These are phyloP conservation scores for Eupeodes luniger DNA, from an alignment of 2,888 invertebrate species.

Conservation along the genomic window DNA sequence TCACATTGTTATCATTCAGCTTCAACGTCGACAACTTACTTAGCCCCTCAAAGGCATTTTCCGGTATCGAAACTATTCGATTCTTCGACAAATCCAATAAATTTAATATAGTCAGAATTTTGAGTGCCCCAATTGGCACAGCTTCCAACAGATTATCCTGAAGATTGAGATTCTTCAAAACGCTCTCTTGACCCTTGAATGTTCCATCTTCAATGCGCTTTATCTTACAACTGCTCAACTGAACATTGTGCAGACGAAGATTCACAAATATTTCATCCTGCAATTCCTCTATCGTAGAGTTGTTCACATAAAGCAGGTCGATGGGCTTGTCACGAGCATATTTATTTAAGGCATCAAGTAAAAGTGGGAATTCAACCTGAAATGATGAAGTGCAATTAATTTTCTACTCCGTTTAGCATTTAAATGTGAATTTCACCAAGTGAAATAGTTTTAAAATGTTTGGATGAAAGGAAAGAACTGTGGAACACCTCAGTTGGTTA, in stretches of 20 bases:
- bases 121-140: conserved; percentile 90
- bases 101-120: conserved; percentile 88
- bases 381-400: conserved; percentile 63
- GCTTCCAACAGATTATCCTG: conserved; percentile 92
- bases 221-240: conserved; percentile 93
- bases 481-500: neutral
- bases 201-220: conserved; percentile 89
- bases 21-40: conserved; percentile 91
- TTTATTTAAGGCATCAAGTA: conserved; percentile 90
- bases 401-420: conserved; percentile 9
- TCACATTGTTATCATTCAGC: conserved; percentile 94
- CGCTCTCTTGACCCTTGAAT: conserved; percentile 92
- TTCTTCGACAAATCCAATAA: conserved; percentile 94
- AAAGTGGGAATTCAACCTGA: conserved; percentile 90
- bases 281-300: conserved; percentile 90
- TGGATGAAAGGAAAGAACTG: neutral
- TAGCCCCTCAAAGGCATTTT: conserved; percentile 90
- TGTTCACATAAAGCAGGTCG: conserved; percentile 94
- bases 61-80: conserved; percentile 89
- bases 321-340: conserved; percentile 88
- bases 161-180: conserved; percentile 92
- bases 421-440: conserved; percentile 17
- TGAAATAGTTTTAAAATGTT: neutral
- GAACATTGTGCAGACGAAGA: conserved; percentile 91
- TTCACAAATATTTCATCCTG: conserved; percentile 88